Conservation (phyloP, 2,797 vertebrate genomes). For the Syngnathus acus region DNA sequence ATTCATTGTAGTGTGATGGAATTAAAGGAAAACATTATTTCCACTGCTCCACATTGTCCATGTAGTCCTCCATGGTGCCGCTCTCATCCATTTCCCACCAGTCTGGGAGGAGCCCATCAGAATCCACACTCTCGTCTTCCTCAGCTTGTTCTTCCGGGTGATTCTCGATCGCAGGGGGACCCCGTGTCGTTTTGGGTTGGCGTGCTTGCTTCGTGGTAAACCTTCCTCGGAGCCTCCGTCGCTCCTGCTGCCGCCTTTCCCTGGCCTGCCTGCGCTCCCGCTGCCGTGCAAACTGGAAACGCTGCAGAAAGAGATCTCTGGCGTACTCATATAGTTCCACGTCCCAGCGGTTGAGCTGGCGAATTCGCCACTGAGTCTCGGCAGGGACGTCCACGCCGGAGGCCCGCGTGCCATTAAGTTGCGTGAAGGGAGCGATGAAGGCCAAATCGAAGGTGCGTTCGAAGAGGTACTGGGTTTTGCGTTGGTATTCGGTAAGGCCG, state of each 20-base stretch:
- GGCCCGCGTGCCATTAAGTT: constrained; percentile 90
- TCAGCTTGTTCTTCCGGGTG: constrained; percentile 20
- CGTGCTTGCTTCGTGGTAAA: constrained; percentile 68
- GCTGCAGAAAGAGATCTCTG: constrained; percentile 92
- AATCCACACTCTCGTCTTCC: constrained; percentile 29
- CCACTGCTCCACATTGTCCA: constrained; percentile 90
- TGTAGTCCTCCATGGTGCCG: constrained; percentile 69
- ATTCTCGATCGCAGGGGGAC: constrained; percentile 17
- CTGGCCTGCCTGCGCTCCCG: constrained; percentile 87
- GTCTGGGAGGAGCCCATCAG: constrained; percentile 47
- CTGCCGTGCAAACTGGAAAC: constrained; percentile 90
- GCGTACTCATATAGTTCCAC: constrained; percentile 91
- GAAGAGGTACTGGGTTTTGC: constrained; percentile 96
- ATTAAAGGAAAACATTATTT: background rate
- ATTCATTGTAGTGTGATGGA: background rate
- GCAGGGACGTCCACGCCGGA: constrained; percentile 83
- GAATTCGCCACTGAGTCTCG: constrained; percentile 82
- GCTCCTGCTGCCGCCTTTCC: constrained; percentile 81
- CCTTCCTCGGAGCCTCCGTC: constrained; percentile 80
- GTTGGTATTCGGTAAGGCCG: constrained; percentile 92
- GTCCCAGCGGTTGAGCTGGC: constrained; percentile 89
- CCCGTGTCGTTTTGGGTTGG: constrained; percentile 55
- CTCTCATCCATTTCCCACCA: constrained; percentile 72
- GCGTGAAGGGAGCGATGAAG: constrained; percentile 92
- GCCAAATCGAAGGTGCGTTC: constrained; percentile 92